Base-by-base conservation (phyloP, 2,888 invertebrate genomes). In the Crepidodera aurea region DNA sequence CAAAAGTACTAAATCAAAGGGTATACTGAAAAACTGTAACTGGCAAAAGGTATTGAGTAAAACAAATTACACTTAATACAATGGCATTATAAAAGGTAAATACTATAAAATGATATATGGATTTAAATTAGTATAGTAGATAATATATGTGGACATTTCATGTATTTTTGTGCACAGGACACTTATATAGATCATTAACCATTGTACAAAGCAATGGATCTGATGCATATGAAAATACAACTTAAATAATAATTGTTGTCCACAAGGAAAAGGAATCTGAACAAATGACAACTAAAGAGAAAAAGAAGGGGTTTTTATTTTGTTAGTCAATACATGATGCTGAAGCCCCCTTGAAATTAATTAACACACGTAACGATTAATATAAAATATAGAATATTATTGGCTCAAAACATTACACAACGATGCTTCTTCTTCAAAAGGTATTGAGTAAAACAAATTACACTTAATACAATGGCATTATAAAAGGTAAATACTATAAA, bases 381-480 rank as follows among this genome's bases (percentile, higher is more conserved):
- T 74, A 74, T 73, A 75, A 74, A 76, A 74, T 71, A 71, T 70
- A 73, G 67, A 68, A 68, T 69, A 68, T 66, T 57, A 63, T 55
- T 63, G 65, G 72, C 73, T 81, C 77, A 81, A 71, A 80, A 77
- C 83, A 86, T 83, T 83, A 88, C 90, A 88, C 94, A 94, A 86
- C 90, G 90, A 81, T 90, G 90, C 88, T 92, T 92, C 90, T 93
- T 93, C 91, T 92, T 93, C 90, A n/a, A 37, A 13, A 37, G 13
- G 37, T 37, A 37, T 37, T 37, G 13, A 37, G 29, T 40, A 37
- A 48, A 53, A 53, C 37, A 34, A 51, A 48, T 60, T 48, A 51
- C 42, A 54, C 44, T 48, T 37, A 54, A 61, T 59, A 66, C 53
- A 57, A 64, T 51, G 55, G 55, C 55, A 37, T 51, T 53, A 64